Percentiles rank a stretch among this genome's conserved stretches.
phyloP scores from a whole-genome alignment of 2,888 invertebrate genomes.

The Herminia tarsipennalis region DNA sequence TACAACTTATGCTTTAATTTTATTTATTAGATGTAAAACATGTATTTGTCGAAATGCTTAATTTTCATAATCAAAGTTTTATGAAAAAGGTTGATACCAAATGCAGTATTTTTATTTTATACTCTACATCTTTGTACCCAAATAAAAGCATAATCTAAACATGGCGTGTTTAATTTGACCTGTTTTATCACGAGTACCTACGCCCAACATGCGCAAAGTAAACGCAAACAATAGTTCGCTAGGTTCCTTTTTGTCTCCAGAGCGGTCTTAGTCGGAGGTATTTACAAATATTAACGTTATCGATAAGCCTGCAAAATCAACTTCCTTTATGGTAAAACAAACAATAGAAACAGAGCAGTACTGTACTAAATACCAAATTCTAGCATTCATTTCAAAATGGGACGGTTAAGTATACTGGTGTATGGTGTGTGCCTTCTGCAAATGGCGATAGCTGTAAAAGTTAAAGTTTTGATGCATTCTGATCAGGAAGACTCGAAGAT shows the following conservation, averaged over 20 bases:
- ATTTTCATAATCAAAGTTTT: conserved; percentile 83
- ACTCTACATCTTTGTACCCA: conserved; percentile 84
- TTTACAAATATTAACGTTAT: conserved; percentile 73
- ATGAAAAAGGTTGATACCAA: conserved; percentile 82
- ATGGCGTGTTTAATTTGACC: conserved; percentile 6
- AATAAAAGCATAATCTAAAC: conserved; percentile 79
- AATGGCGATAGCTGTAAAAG: conserved; percentile 64
- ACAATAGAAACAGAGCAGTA: conserved; percentile 25
- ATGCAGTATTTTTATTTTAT: conserved; percentile 85
- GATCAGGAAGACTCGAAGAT: conserved; percentile 71
- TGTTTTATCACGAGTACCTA: neutral
- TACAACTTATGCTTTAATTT: conserved; percentile 81
- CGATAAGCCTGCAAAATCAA: conserved; percentile 48
- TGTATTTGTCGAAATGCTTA: conserved; percentile 83
- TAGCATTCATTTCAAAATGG: conserved; percentile 51
- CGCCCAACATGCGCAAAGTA: conserved; percentile 8
- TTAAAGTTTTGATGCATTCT: conserved; percentile 75
- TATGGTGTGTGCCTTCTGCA: conserved; percentile 52
- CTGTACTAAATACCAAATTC: conserved; percentile 14
- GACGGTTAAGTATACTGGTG: conserved; percentile 43
- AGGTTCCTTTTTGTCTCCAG: conserved; percentile 34
- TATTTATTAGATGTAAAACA: conserved; percentile 78
- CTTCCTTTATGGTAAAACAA: conserved; percentile 43
- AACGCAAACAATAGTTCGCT: conserved; percentile 18
- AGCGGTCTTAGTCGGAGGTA: conserved; percentile 37